These are phyloP conservation scores for Rhamphomyia laevipes DNA, from an alignment of 2,888 invertebrate species.

Conservation along the genomic window DNA sequence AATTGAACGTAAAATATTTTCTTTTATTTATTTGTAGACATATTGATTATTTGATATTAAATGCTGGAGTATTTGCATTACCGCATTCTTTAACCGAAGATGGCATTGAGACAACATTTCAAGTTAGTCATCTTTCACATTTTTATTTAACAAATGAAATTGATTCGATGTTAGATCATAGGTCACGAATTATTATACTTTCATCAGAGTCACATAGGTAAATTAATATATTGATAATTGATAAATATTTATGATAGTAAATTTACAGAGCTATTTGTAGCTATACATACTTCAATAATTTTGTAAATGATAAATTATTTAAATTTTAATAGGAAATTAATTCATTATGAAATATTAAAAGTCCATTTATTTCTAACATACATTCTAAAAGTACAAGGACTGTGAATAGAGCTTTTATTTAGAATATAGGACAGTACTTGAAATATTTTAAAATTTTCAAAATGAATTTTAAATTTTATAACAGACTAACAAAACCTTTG, in stretches of 20 bases:
- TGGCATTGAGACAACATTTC: slow-evolving; percentile 65
- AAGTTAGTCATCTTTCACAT: slow-evolving; percentile 79
- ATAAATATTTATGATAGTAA: neutral
- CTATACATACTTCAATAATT: no score
- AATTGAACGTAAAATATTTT: no score
- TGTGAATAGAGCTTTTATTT: no score
- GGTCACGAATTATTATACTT: slow-evolving; percentile 68
- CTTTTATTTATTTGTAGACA: slow-evolving; percentile 37
- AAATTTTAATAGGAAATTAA: no score
- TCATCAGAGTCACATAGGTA: slow-evolving; percentile 75
- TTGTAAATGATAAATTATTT: no score
- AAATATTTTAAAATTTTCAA: no score
- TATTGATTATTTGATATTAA: slow-evolving; percentile 63
- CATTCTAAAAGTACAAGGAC: no score
- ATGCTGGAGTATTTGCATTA: slow-evolving; percentile 70
- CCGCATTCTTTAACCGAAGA: slow-evolving; percentile 62
- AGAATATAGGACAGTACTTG: no score
- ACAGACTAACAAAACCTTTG: no score
- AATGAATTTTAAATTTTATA: no score
- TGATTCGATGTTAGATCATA: slow-evolving; percentile 53
- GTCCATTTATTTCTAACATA: no score
- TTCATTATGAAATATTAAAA: no score
- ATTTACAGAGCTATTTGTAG: slow-evolving; percentile 35
- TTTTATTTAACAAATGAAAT: slow-evolving; percentile 67
- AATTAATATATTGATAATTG: neutral